Evolutionary conservation across 2,113 vertebrate genomes (phyloP), one percentile per base, ranked within the genome.

Genomic region (Phyllostomus discolor): DNA sequence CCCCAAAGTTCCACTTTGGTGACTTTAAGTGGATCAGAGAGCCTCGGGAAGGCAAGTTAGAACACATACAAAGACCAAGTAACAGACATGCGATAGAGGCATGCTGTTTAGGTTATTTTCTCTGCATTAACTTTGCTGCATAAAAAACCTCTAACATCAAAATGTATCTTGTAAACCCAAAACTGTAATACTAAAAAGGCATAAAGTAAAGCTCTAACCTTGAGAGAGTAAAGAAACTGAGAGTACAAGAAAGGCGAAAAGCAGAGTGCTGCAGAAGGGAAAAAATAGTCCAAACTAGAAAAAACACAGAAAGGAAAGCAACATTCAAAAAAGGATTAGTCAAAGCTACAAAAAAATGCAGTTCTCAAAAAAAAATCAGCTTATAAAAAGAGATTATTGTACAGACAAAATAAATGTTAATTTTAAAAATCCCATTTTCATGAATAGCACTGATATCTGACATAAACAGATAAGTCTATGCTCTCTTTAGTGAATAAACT

Each of bases 261-360:
- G 98, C 98, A 98, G 98, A 98, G 98, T 98, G 98, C 98, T 98
- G 98, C 98, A 98, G 98, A 98, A 98, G 98, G 98, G 98, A 98
- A 98, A 98, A 98, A 98, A 98, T 88, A 98, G 98, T 98, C 98
- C 98, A 98, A 98, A 98, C 98, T 98, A 98, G 98, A 98, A 98
- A 97, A 98, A 98, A 98, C 98, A 98, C 94, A 99, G 98, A 98
- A 98, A 98, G 98, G 98, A 98, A 98, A 98, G 98, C 98, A 98
- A 98, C 98, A 96, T 98, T 98, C 98, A 96, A 98, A 98, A 98
- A 95, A 98, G 93, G 98, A 96, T 98, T 98, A 98, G 98, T 98
- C 97, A 98, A 96, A 97, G 97, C 96, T 97, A 95, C 97, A 98
- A 98, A 98, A 98, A 98, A 98, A 98, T 97, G 97, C 98, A 98